Base-by-base conservation (phyloP, 2,797 vertebrate species). In the Microctenopoma lineatum region DNA sequence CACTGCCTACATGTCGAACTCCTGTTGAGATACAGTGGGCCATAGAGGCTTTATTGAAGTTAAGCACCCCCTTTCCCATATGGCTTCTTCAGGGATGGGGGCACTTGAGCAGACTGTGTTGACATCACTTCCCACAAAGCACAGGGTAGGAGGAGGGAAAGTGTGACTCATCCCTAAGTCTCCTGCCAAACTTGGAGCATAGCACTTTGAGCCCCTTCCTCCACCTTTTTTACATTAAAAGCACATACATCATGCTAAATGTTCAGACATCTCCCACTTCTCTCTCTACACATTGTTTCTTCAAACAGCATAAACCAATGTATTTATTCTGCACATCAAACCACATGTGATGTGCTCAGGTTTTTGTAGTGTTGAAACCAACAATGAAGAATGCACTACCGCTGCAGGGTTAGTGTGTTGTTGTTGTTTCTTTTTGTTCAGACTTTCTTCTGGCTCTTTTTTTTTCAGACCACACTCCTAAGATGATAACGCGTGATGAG, bases 81-180 rank as follows among this genome's bases (percentile, higher is more conserved):
- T 89, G 87, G 80, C 68, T 85, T 45, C 74, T 82, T 71, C 60
- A 90, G 80, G 68, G 84, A 85, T 50, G 61, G 77, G 81, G 63
- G 58, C 63, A 66, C 78, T 90, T 82, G 73, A 81, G 79, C 87
- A 88, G 80, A 70, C 83, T 86, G 86, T 84, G 87, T 85, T 90
- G 85, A 93, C 90, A 87, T 92, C 90, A 89, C 88, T 88, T 88
- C 86, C 89, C 89, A 86, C 89, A 83, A 85, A 81, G 81, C 61
- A 16, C 46, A 68, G 76, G 59, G 82, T 74, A 69, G 87, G 69
- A 81, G 87, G 81, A 93, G 89, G 93, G 92, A 94, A 93, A 93
- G 85, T 91, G 83, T 94, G 93, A 94, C 88, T 94, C 93, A 90
- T 92, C 90, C 56, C 55, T 73, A 61, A 14, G 66, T 81, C 65